These are phyloP conservation scores for Jordanella pulchra DNA, from an alignment of 2,797 vertebrate genomes.

Conservation along the genomic window DNA sequence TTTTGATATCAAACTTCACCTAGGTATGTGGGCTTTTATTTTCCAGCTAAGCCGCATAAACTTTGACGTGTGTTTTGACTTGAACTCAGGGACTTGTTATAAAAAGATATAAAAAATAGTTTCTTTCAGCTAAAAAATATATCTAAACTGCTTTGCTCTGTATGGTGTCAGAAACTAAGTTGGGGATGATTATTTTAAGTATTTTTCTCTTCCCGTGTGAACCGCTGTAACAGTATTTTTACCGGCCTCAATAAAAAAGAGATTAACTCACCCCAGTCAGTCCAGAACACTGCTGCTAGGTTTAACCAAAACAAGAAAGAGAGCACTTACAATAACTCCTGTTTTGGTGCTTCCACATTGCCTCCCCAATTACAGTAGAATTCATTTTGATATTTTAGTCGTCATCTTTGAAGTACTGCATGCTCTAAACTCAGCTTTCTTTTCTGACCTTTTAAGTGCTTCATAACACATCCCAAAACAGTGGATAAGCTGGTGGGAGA, in stretches of 20 bases:
- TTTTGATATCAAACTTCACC: neutral
- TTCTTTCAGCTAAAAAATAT: conserved; percentile 3
- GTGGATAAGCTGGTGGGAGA: neutral
- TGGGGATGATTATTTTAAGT: neutral
- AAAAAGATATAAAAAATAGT: neutral
- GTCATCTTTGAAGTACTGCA: neutral
- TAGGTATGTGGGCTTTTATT: neutral
- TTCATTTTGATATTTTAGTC: too few relatives aligned
- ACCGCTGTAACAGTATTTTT: neutral
- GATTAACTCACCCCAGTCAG: neutral
- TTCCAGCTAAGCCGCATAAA: neutral
- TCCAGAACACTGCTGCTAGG: neutral
- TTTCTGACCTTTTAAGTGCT: neutral
- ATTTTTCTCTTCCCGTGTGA: neutral
- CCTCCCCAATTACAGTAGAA: too few relatives aligned
- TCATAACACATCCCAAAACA: neutral
- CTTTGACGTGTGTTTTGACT: neutral
- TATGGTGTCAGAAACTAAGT: neutral
- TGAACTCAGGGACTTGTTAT: too few relatives aligned
- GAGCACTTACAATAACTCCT: too few relatives aligned
- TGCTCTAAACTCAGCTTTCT: neutral
- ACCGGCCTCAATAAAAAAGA: neutral
- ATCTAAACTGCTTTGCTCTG: neutral
- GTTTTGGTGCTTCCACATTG: too few relatives aligned
- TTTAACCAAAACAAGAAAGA: conserved; percentile 2